A percentile compares a stretch with the other conserved stretches of the same genome.
phyloP scores from a whole-genome alignment of 2,888 invertebrate genomes.

The Tinea pellionella region DNA sequence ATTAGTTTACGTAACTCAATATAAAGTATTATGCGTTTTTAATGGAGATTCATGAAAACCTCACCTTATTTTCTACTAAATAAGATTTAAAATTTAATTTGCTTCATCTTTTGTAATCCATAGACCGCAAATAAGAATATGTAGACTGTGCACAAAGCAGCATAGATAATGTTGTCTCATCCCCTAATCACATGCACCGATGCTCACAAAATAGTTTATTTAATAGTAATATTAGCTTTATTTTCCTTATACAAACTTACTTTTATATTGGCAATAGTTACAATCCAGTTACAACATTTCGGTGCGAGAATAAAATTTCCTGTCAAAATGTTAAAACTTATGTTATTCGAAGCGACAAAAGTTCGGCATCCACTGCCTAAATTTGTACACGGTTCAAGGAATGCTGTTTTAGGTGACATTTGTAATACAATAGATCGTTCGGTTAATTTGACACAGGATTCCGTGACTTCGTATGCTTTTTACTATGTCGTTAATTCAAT shows the following conservation, averaged over 20 bases:
- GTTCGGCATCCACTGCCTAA: constrained; percentile 38
- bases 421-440: constrained; percentile 36
- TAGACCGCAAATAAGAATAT: constrained; percentile 61
- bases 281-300: constrained; percentile 40
- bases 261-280: neutral
- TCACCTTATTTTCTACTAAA: neutral
- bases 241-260: constrained; percentile 36
- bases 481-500: constrained; percentile 44
- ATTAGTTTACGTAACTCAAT: constrained; percentile 67
- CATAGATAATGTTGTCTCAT: constrained; percentile 64
- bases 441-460: constrained; percentile 44
- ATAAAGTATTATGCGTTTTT: constrained; percentile 27
- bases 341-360: constrained; percentile 18
- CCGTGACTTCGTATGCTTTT: constrained; percentile 45
- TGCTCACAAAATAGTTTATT: constrained; percentile 61
- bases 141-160: constrained; percentile 39
- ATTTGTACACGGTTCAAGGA: constrained; percentile 43
- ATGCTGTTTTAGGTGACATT: constrained; percentile 38
- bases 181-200: constrained; percentile 68
- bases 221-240: constrained; percentile 43
- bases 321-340: constrained; percentile 35
- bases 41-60: neutral
- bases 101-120: constrained; percentile 24
- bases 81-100: constrained; percentile 1
- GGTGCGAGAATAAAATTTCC: constrained; percentile 31